Conservation (phyloP, 2,888 invertebrate genomes). For the Parasteatoda lunata region DNA sequence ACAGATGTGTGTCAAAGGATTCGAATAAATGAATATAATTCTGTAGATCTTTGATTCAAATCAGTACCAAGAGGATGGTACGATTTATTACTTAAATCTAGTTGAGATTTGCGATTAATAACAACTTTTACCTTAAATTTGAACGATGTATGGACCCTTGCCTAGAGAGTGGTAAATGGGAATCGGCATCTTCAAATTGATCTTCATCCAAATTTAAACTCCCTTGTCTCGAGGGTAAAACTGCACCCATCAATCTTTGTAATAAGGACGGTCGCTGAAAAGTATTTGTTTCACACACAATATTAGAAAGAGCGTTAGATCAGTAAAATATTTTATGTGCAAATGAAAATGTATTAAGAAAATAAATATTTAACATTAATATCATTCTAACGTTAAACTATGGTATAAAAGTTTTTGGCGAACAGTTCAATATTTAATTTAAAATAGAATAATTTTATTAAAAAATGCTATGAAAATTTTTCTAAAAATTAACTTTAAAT, state of each 20-base stretch:
- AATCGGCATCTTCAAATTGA: slow-evolving; percentile 61
- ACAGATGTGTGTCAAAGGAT: no score
- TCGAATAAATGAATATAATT: no score
- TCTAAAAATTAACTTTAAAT: not conserved
- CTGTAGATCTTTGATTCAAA: no score
- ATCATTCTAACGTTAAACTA: not conserved
- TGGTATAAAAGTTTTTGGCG: no score
- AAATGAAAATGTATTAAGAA: not conserved
- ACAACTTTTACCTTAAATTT: slow-evolving; percentile 42
- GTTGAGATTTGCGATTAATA: not conserved
- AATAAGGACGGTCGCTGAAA: slow-evolving; percentile 94
- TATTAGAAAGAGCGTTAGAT: not conserved
- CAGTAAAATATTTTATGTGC: not conserved
- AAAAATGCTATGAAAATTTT: not conserved
- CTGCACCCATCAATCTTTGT: slow-evolving; percentile 90
- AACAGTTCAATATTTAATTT: not conserved
- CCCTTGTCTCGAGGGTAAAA: slow-evolving; percentile 72
- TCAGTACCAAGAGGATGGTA: no score
- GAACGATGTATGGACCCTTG: slow-evolving; percentile 64
- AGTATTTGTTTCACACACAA: not conserved
- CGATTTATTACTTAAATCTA: no score
- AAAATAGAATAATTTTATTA: not conserved
- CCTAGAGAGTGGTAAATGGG: slow-evolving; percentile 52
- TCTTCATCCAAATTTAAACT: slow-evolving; percentile 70
- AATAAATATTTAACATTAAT: not conserved